Evolutionary conservation across 2,113 vertebrate species (phyloP).

Genomic region (Zosterops japonicus): DNA sequence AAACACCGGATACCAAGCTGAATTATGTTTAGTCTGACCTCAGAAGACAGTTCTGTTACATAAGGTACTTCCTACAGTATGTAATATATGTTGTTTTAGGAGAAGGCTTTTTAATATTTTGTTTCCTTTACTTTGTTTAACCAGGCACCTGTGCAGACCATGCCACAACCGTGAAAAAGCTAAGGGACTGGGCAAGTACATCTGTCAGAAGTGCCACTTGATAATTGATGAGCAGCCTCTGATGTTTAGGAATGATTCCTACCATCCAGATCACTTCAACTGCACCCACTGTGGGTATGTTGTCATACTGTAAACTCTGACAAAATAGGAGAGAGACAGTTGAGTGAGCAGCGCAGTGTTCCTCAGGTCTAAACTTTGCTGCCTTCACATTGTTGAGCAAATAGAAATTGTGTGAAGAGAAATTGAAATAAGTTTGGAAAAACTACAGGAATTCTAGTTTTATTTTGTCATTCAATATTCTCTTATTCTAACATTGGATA

Average conservation of each 20-base stretch:
- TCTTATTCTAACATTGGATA: not conserved
- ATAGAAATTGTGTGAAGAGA: not conserved
- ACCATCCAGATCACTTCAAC: constrained; percentile 80
- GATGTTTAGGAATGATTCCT: constrained; percentile 77
- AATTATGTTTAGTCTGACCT: not conserved
- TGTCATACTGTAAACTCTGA: not conserved
- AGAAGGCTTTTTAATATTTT: not conserved
- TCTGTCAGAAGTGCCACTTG: constrained; percentile 80
- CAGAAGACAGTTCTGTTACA: not conserved
- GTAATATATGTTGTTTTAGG: not conserved
- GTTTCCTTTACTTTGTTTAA: not conserved
- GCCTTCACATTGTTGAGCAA: not conserved
- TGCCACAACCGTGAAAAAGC: constrained; percentile 80
- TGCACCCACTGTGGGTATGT: constrained; percentile 80
- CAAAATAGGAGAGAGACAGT: not conserved
- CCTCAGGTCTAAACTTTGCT: not conserved
- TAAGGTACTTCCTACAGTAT: not conserved
- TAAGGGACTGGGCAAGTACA: constrained; percentile 76
- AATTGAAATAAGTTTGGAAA: not conserved
- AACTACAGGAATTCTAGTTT: not conserved
- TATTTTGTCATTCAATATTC: not conserved
- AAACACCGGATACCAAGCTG: not conserved
- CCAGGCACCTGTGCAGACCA: constrained; percentile 77
- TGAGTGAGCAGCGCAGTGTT: not conserved
- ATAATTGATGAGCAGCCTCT: constrained; percentile 80